These are phyloP conservation scores for Henricia sp. DNA, from an alignment of 53 echinoderm and acorn worm genomes.

Conservation along the genomic window DNA sequence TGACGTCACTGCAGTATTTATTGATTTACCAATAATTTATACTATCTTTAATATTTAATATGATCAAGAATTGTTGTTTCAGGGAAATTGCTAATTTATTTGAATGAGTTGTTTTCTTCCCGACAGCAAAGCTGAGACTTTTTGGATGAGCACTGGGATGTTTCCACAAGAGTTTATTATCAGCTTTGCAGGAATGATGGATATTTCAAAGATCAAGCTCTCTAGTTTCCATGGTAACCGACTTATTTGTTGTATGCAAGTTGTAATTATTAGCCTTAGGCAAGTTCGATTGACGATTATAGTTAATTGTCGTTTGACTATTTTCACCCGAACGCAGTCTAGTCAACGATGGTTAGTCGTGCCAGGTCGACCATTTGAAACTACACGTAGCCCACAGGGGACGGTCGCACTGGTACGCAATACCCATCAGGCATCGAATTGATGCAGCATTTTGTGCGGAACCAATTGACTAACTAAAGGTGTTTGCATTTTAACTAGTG, in stretches of 20 bases:
- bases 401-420: too few relatives aligned
- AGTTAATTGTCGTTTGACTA: neutral
- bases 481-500: too few relatives aligned
- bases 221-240: conserved; percentile 83
- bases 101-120: neutral
- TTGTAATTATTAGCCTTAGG: neutral
- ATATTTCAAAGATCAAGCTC: conserved; percentile 77
- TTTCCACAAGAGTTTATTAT: conserved; percentile 94
- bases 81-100: neutral
- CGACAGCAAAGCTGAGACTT: conserved; percentile 83
- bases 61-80: neutral
- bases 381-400: too few relatives aligned
- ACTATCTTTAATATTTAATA: neutral
- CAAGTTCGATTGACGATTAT: too few relatives aligned
- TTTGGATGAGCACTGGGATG: conserved; percentile 93
- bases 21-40: neutral
- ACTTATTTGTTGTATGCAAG: neutral
- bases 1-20: neutral
- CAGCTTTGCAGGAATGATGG: conserved; percentile 77
- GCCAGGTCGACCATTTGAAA: too few relatives aligned
- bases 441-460: too few relatives aligned
- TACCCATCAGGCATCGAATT: too few relatives aligned
- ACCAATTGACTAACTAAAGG: too few relatives aligned
- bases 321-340: too few relatives aligned
- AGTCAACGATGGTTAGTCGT: too few relatives aligned